Conservation (phyloP, 2,113 vertebrate species). For the Pholis gunnellus region DNA sequence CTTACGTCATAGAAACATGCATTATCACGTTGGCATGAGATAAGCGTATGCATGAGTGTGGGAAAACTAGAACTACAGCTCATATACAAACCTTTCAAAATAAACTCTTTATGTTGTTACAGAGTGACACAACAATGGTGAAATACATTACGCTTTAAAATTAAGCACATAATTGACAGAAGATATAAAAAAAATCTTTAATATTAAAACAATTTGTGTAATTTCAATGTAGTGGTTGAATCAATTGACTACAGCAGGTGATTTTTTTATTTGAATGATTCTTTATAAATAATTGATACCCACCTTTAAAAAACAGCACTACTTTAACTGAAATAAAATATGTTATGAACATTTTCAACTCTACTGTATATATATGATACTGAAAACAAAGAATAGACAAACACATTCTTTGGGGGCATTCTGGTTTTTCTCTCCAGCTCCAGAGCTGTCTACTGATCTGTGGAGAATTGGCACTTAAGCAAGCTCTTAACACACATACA, state of each 20-base stretch:
- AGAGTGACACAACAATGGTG: not conserved
- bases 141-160: not conserved
- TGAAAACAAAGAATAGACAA: not conserved
- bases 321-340: not conserved
- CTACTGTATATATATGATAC: not conserved
- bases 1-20: not conserved
- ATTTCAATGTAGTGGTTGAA: not conserved
- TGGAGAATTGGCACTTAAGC: conserved; percentile 43
- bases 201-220: not conserved
- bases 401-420: not conserved
- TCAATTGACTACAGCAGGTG: not conserved
- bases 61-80: not conserved
- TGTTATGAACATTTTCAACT: not conserved
- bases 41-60: not conserved
- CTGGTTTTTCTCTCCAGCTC: conserved; percentile 13
- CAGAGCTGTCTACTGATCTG: conserved; percentile 15
- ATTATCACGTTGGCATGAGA: not conserved
- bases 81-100: too few relatives aligned
- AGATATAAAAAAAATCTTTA: not conserved
- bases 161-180: not conserved
- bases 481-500: conserved; percentile 9
- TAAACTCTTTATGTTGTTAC: not conserved
- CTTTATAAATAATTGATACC: not conserved
- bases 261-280: not conserved
- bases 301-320: not conserved